Evolutionary conservation across 2,888 invertebrate genomes (phyloP).

Genomic region (Chrysotoxum bicinctum): DNA sequence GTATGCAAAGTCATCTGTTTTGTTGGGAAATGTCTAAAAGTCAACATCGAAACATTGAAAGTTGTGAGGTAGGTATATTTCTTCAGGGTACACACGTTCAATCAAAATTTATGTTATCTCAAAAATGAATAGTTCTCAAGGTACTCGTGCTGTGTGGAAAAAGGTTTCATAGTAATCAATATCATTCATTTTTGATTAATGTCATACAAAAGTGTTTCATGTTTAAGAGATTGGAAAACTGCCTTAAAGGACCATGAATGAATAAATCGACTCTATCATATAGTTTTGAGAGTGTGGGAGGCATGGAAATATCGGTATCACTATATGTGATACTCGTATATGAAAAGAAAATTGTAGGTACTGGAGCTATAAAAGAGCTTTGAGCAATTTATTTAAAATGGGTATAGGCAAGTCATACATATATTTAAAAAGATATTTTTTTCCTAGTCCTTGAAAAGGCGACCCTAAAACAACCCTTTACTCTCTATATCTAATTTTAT

Average conservation of each 20-base stretch:
- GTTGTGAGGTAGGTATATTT: neutral
- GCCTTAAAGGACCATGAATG: neutral
- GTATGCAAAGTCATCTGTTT: slow-evolving; percentile 34
- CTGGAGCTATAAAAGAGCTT: neutral
- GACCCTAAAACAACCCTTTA: slow-evolving; percentile 1
- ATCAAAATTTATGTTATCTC: slow-evolving; percentile 10
- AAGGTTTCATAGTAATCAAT: neutral
- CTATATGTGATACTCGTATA: neutral
- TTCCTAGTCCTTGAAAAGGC: neutral
- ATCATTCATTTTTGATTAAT: slow-evolving; percentile 27
- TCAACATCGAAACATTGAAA: slow-evolving; percentile 21
- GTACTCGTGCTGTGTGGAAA: neutral
- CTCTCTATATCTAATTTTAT: slow-evolving; percentile 12
- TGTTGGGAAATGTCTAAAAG: slow-evolving; percentile 38
- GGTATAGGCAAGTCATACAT: neutral
- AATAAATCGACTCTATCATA: neutral
- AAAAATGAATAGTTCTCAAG: neutral
- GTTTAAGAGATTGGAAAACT: neutral
- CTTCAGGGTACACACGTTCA: slow-evolving; percentile 19
- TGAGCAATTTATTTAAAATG: slow-evolving; percentile 17
- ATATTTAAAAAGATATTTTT: neutral
- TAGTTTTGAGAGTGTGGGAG: neutral
- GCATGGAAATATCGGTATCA: neutral
- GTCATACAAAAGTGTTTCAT: slow-evolving; percentile 19
- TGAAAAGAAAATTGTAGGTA: neutral